These are phyloP conservation scores for Thinocorus orbignyianus DNA, from an alignment of 2,113 vertebrate species.

Conservation along the genomic window DNA sequence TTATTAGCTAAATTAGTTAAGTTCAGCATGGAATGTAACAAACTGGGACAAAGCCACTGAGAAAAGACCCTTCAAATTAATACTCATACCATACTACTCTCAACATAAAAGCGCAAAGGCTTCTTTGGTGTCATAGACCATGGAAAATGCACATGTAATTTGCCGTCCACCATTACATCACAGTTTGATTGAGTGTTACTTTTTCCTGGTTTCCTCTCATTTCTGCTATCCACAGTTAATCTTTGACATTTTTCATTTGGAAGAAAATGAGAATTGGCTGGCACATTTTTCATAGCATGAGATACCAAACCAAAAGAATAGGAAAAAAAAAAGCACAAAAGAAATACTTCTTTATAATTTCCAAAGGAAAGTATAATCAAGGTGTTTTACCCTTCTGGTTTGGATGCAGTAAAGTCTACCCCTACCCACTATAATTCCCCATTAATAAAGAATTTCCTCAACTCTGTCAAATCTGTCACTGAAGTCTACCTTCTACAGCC, in stretches of 20 bases:
- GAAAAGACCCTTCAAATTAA: neutral
- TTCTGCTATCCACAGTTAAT: neutral
- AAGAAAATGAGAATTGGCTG: neutral
- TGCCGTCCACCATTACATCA: neutral
- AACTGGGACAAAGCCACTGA: neutral
- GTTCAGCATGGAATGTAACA: neutral
- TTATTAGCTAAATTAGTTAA: neutral
- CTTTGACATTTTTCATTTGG: neutral
- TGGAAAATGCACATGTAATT: neutral
- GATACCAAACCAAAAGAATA: neutral
- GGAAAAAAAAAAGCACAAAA: neutral
- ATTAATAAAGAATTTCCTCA: neutral
- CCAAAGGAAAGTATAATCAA: neutral
- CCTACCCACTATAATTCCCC: neutral
- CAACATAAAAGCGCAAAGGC: neutral
- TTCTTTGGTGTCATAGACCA: neutral
- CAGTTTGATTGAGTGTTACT: neutral
- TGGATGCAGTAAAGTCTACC: neutral
- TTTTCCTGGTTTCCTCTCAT: neutral
- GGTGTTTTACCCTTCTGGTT: neutral
- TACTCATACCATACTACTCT: neutral
- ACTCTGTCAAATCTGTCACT: neutral
- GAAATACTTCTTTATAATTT: neutral
- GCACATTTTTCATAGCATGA: neutral
- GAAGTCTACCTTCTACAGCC: neutral